Evolutionary conservation across 1,140 invertebrate genomes (phyloP).

Genomic region (Drosophila oshimai): DNA sequence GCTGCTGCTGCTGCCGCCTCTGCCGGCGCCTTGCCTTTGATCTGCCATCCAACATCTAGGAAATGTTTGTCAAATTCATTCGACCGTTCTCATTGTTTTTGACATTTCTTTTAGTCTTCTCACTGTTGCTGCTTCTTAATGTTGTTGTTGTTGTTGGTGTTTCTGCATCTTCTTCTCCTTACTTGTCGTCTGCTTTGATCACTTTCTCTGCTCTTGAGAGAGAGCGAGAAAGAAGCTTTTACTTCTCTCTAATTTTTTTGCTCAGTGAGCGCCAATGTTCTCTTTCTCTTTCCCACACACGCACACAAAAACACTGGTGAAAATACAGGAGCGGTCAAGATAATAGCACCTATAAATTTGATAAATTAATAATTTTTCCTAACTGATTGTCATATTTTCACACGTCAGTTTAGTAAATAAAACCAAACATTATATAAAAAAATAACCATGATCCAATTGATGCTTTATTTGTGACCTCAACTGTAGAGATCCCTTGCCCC

Average conservation of each 20-base stretch:
- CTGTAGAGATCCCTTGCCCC: slow-evolving; percentile 9
- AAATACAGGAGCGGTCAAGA: background rate
- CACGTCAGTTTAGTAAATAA: no score
- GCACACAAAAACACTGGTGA: background rate
- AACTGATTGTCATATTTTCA: no score
- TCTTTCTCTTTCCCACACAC: slow-evolving; percentile 11
- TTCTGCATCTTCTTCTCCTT: background rate
- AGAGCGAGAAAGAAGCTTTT: no score
- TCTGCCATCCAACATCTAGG: slow-evolving; percentile 81
- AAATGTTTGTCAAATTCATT: slow-evolving; percentile 82
- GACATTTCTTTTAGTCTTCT: slow-evolving; percentile 75
- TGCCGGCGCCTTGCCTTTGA: slow-evolving; percentile 61
- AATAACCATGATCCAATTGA: background rate
- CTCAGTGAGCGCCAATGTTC: slow-evolving; percentile 26
- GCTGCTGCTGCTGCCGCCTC: slow-evolving; percentile 19
- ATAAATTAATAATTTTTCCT: no score
- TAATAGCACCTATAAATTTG: background rate
- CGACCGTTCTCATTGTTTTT: slow-evolving; percentile 81
- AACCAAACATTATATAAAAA: background rate
- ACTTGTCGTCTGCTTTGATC: slow-evolving; percentile 23
- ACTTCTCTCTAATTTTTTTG: background rate
- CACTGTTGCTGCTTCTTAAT: slow-evolving; percentile 11
- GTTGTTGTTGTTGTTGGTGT: background rate
- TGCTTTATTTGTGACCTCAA: background rate
- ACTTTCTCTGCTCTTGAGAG: slow-evolving; percentile 30